These are phyloP conservation scores for Mimumesa dahlbomi DNA, from an alignment of 2,888 invertebrate species.

Conservation along the genomic window DNA sequence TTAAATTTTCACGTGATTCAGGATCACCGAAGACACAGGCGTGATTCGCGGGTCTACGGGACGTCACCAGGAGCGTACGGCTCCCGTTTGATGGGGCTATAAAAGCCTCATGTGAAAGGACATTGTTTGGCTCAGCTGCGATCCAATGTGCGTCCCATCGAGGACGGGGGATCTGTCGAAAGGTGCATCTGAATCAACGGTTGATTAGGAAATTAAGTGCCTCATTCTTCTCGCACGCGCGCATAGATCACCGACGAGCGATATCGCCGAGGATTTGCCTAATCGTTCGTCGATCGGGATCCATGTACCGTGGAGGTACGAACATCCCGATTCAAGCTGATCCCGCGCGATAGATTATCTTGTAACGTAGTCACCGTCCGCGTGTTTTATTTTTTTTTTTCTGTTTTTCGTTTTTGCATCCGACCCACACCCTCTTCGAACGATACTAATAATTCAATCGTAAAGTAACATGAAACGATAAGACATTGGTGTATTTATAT, in stretches of 20 bases:
- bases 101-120: conserved; percentile 79
- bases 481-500: no score
- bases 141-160: conserved; percentile 67
- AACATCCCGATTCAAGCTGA: no score
- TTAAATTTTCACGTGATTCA: conserved; percentile 1
- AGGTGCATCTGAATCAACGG: conserved; percentile 79
- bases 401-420: no score
- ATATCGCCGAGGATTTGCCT: conserved; percentile 68
- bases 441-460: no score
- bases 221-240: conserved; percentile 73
- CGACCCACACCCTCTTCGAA: no score
- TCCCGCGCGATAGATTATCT: no score
- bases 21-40: conserved; percentile 9
- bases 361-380: no score
- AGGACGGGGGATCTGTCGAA: conserved; percentile 65
- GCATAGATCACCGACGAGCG: conserved; percentile 62
- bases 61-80: conserved; percentile 46
- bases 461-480: no score
- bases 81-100: conserved; percentile 73
- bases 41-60: conserved; percentile 37
- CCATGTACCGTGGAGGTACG: no score
- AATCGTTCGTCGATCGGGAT: conserved; percentile 62
- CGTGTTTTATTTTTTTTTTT: no score
- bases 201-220: conserved; percentile 79
- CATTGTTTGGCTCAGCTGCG: conserved; percentile 80